Conservation (phyloP, 2,797 vertebrate genomes). For the Ctenochaetus hawaiiensis region DNA sequence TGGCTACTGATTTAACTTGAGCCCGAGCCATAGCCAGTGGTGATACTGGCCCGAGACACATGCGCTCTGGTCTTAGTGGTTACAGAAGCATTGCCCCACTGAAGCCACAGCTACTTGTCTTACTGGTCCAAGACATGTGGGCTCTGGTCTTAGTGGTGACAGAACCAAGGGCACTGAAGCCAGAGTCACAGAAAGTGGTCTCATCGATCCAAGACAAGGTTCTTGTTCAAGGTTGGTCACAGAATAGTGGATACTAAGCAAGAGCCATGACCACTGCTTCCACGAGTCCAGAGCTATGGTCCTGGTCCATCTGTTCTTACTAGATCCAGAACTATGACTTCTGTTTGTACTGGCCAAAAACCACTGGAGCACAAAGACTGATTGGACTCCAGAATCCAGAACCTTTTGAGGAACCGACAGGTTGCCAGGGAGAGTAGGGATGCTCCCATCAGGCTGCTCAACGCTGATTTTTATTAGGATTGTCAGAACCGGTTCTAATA, state of each 20-base stretch:
- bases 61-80: background rate
- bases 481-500: conserved; percentile 6
- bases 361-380: conserved; percentile 74
- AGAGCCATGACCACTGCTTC: conserved; percentile 23
- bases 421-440: conserved; percentile 63
- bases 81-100: background rate
- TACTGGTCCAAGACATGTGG: conserved; percentile 26
- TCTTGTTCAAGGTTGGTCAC: conserved; percentile 20
- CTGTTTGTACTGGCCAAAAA: conserved; percentile 43
- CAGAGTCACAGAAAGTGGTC: conserved; percentile 18
- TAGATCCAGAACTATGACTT: conserved; percentile 34
- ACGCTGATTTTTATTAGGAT: conserved; percentile 16
- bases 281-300: conserved; percentile 24
- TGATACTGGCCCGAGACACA: too few species aligned
- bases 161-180: conserved; percentile 22
- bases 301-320: conserved; percentile 34
- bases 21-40: conserved; percentile 27
- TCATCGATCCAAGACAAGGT: conserved; percentile 16
- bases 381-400: conserved; percentile 48
- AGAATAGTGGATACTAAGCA: conserved; percentile 3
- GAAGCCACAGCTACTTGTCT: conserved; percentile 9
- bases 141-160: conserved; percentile 34
- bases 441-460: conserved; percentile 65
- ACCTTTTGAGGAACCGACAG: conserved; percentile 46
- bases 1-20: conserved; percentile 32